Evolutionary conservation across 92 coral and sea anemone genomes (phyloP).

Genomic region (Desmophyllum pertusum): DNA sequence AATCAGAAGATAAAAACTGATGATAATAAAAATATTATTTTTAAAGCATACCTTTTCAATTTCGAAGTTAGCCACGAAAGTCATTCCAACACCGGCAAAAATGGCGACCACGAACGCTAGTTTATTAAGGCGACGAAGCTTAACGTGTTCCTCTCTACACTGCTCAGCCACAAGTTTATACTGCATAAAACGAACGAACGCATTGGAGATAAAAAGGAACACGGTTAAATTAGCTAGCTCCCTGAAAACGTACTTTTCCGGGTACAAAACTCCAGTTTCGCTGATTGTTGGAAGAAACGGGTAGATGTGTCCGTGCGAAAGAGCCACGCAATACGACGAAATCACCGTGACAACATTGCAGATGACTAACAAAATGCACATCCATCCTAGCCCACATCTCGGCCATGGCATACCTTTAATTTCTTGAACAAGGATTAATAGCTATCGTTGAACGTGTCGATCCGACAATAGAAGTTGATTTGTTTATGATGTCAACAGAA

Average conservation of each 20-base stretch:
- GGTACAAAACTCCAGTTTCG: conserved; percentile 81
- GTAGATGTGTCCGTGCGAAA: conserved; percentile 74
- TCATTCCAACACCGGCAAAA: conserved; percentile 78
- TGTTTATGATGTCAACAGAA: neutral
- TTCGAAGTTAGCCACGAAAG: conserved; percentile 86
- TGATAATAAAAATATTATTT: neutral
- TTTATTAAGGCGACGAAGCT: conserved; percentile 66
- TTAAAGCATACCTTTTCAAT: conserved; percentile 73
- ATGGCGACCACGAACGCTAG: conserved; percentile 76
- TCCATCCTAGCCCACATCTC: conserved; percentile 76
- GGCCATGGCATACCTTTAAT: conserved; percentile 29
- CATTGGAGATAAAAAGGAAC: conserved; percentile 75
- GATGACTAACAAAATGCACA: conserved; percentile 67
- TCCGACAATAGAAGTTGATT: too few relatives aligned
- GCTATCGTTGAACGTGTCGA: neutral
- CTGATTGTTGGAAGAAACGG: conserved; percentile 86
- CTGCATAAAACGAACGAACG: conserved; percentile 83
- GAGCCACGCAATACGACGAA: conserved; percentile 72
- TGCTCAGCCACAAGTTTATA: conserved; percentile 77
- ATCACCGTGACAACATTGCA: conserved; percentile 60
- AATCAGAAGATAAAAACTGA: neutral
- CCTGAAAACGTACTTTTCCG: conserved; percentile 81
- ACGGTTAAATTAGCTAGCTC: conserved; percentile 74
- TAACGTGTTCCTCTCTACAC: conserved; percentile 66
- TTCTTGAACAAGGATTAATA: neutral